Base-by-base conservation (phyloP, 2,113 vertebrate species). In the Callocephalon fimbriatum region DNA sequence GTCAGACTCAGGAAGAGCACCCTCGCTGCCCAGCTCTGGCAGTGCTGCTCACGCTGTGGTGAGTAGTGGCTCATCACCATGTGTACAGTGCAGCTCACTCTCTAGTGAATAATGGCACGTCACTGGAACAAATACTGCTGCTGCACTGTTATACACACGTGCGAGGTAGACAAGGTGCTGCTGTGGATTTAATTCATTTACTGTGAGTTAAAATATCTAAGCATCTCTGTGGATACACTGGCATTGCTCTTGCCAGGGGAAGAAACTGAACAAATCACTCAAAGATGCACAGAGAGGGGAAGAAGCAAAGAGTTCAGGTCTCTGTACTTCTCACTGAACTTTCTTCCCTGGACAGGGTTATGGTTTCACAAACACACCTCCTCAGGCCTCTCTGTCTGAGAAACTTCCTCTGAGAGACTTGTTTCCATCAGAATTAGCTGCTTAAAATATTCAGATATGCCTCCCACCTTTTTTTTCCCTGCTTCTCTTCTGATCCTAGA, bases 41-140 rank as follows among this genome's bases (percentile, higher is more conserved):
- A 22, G 12, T n/a, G 51, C 78, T 67, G 42, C 25, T 54, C 0
- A 0, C 38, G 40, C 35, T 0, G 0, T 22, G 25, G 47, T 21
- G 31, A 27, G 15, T 4, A 11, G 45, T 1, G 4, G 27, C 31
- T 71, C 53, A 42, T 29, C 23, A 13, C 18, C 15, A 4, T 4
- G 14, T 11, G 8, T 1, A 0, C 40, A 6, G 40, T 27, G 62
- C 62, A 3, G 26, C 27, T 88, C 9, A 7, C 22, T 83, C 19
- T n/a, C 22, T 42, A 23, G 45, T 0, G 2, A 59, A n/a, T 22
- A 35, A 44, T 0, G 4, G 51, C 48, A 27, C 25, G 27, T 44
- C 63, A 26, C 2, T 20, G 53, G 40, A 50, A 47, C n/a, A 65
- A 32, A 22, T 8, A 19, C 18, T 37, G 40, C 17, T 82, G 50